Percentiles rank a stretch among this genome's conserved stretches.
Evolutionary conservation across 2,113 vertebrate species (phyloP).

Genomic region (Syngnathus floridae): DNA sequence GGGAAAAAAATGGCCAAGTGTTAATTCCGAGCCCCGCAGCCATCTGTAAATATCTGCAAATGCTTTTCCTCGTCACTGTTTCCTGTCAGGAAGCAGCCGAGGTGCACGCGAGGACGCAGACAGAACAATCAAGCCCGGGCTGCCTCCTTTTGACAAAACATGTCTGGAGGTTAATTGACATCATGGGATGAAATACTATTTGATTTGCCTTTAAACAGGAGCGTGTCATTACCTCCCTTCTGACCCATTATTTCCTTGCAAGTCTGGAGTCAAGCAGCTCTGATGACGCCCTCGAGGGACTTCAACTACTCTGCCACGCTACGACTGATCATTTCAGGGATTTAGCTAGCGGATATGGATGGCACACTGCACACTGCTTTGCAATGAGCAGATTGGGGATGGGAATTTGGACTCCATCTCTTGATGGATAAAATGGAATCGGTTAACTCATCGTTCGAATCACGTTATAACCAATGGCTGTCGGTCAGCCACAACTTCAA

Average conservation of each 20-base stretch:
- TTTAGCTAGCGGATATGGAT: not conserved
- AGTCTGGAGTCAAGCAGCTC: slow-evolving; percentile 19
- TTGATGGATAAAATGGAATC: not conserved
- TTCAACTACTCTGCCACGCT: slow-evolving; percentile 5
- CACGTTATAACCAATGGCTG: no score
- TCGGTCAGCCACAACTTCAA: no score
- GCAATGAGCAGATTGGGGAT: not conserved
- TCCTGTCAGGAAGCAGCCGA: slow-evolving; percentile 60
- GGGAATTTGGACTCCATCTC: not conserved
- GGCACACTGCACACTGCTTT: not conserved
- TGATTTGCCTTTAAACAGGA: slow-evolving; percentile 45
- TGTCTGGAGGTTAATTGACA: slow-evolving; percentile 63
- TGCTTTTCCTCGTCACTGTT: slow-evolving; percentile 61
- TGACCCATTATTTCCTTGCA: slow-evolving; percentile 39
- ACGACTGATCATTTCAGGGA: slow-evolving; percentile 1
- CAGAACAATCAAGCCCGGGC: slow-evolving; percentile 51
- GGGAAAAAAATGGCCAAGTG: slow-evolving; percentile 42
- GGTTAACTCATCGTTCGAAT: no score
- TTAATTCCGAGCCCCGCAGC: slow-evolving; percentile 59
- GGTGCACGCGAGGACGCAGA: slow-evolving; percentile 57
- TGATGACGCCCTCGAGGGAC: not conserved
- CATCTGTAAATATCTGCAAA: slow-evolving; percentile 67
- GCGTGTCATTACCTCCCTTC: slow-evolving; percentile 33
- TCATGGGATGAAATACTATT: slow-evolving; percentile 41
- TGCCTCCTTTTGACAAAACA: slow-evolving; percentile 50